These are phyloP conservation scores for Meles meles DNA, from an alignment of 2,113 vertebrate genomes.

Conservation along the genomic window DNA sequence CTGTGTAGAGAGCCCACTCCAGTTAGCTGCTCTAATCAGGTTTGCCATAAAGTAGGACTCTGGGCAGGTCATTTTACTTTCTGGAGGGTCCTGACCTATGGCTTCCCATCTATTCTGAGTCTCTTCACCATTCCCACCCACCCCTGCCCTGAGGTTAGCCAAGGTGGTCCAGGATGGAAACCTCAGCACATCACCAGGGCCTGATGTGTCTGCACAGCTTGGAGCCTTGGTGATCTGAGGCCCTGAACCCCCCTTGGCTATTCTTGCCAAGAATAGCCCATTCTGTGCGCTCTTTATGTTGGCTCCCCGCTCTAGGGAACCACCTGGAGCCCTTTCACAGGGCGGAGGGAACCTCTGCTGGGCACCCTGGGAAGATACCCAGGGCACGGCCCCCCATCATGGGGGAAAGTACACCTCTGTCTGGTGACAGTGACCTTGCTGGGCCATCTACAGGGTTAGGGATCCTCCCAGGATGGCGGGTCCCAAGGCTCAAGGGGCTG, in stretches of 20 bases:
- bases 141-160: neutral
- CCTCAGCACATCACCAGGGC: neutral
- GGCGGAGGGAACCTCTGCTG: neutral
- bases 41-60: neutral
- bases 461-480: neutral
- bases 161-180: neutral
- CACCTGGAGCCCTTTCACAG: neutral
- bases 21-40: neutral
- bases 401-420: neutral
- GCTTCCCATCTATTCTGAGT: neutral
- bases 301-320: neutral
- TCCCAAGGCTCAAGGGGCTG: neutral
- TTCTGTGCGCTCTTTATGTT: neutral
- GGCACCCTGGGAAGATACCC: neutral
- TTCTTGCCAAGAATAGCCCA: too few relatives aligned
- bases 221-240: neutral
- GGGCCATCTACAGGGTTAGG: neutral
- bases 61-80: neutral
- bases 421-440: neutral
- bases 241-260: neutral
- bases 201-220: neutral
- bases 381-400: neutral
- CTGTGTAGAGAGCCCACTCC: neutral
- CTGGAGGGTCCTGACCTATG: neutral
- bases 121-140: accelerated